phyloP scores from a whole-genome alignment of 2,113 vertebrate genomes.

The Elanoides forficatus region DNA sequence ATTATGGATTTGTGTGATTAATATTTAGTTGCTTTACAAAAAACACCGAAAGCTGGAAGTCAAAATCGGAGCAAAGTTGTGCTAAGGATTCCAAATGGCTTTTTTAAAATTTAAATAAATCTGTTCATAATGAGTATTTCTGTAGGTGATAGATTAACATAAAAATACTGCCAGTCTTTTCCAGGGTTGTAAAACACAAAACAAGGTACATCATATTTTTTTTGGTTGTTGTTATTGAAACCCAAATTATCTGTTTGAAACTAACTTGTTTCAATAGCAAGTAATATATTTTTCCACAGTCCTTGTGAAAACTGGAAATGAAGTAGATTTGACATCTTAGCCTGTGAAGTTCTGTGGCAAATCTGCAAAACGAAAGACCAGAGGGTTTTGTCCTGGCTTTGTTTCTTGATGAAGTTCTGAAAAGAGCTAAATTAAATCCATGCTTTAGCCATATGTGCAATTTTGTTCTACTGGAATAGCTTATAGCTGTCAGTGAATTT shows the following conservation, averaged over 20 bases:
- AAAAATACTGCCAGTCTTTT: not conserved
- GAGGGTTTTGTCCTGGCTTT: slow-evolving; percentile 11
- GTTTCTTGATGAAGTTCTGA: slow-evolving; percentile 24
- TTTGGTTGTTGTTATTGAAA: not conserved
- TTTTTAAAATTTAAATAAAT: not conserved
- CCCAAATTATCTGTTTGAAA: not conserved
- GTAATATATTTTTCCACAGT: not conserved
- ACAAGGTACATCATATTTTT: not conserved
- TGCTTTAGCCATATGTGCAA: slow-evolving; percentile 14
- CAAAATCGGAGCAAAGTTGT: not conserved
- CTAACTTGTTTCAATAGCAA: not conserved
- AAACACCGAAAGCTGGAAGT: not conserved
- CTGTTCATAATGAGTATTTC: not conserved
- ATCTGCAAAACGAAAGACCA: not conserved
- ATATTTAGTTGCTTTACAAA: not conserved
- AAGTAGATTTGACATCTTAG: slow-evolving; percentile 3
- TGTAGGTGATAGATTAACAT: not conserved
- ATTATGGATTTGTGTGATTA: not conserved
- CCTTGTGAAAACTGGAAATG: not conserved
- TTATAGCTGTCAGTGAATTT: slow-evolving; percentile 52
- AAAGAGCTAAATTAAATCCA: slow-evolving; percentile 41
- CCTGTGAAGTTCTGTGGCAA: not conserved
- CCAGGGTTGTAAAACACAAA: not conserved
- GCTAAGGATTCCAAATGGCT: not conserved
- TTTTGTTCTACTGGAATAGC: slow-evolving; percentile 33